Evolutionary conservation across 2,888 invertebrate species (phyloP).

Genomic region (Idaea biselata): DNA sequence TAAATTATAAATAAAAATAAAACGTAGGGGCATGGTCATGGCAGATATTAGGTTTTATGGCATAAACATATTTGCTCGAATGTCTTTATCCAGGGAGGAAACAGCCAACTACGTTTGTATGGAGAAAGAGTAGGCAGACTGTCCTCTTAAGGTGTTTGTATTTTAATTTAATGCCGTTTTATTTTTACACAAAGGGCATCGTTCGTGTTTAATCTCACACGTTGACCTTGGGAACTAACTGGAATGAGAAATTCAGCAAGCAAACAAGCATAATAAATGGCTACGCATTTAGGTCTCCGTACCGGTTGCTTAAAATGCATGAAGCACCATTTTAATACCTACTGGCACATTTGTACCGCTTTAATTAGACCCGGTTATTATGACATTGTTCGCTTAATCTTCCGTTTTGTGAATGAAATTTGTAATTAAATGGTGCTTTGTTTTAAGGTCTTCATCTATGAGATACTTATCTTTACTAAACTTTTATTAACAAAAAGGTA

Average conservation of each 20-base stretch:
- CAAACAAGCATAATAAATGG: conserved; percentile 19
- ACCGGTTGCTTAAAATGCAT: conserved; percentile 25
- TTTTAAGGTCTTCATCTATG: background rate
- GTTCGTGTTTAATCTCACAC: conserved; percentile 44
- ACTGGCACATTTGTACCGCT: conserved; percentile 5
- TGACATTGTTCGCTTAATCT: background rate
- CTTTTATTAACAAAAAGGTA: no score
- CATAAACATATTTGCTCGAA: no score
- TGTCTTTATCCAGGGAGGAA: no score
- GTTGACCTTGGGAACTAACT: conserved; percentile 49
- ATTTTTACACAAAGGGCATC: conserved; percentile 49
- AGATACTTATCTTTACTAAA: background rate
- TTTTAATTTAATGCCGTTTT: conserved; percentile 47
- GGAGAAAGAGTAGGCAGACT: no score
- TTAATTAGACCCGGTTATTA: conserved; percentile 5
- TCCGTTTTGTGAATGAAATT: conserved; percentile 1
- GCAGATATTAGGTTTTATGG: no score
- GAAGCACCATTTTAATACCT: conserved; percentile 20
- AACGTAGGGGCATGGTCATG: no score
- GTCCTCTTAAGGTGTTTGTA: conserved; percentile 27
- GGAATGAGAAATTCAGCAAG: conserved; percentile 26
- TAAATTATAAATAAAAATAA: no score
- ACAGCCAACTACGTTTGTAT: no score
- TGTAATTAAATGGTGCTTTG: background rate
- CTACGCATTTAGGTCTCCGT: conserved; percentile 13